Percentiles rank a stretch among this genome's conserved stretches.
Evolutionary conservation across 2,113 vertebrate genomes (phyloP).

Genomic region (Cardinalis cardinalis): DNA sequence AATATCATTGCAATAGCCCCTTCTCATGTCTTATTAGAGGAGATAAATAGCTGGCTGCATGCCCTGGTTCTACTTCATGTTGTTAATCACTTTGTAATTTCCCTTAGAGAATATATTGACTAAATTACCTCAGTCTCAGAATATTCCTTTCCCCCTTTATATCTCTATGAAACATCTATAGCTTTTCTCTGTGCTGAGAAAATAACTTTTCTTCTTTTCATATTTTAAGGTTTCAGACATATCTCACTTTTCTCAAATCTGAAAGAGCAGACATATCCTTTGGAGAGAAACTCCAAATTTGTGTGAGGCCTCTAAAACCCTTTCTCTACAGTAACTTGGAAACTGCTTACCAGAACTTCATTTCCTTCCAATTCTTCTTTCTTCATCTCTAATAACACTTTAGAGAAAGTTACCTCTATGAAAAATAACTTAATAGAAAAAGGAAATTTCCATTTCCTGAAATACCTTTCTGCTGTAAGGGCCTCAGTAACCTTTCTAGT

Average conservation of each 20-base stretch:
- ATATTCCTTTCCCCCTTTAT: not conserved
- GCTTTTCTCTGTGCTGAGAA: not conserved
- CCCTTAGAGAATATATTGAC: not conserved
- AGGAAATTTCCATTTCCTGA: not conserved
- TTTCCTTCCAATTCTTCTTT: not conserved
- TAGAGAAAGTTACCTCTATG: not conserved
- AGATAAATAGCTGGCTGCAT: not conserved
- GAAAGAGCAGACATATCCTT: not conserved
- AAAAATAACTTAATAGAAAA: not conserved
- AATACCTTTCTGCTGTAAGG: not conserved
- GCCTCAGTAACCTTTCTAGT: not conserved
- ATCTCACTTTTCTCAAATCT: not conserved
- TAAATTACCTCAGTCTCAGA: not conserved
- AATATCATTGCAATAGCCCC: not conserved
- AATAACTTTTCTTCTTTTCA: not conserved
- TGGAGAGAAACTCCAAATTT: not conserved
- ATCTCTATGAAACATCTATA: not conserved
- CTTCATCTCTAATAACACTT: not conserved
- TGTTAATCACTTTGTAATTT: constrained; percentile 17
- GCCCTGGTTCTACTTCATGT: not conserved
- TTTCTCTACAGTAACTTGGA: not conserved
- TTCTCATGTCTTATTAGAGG: not conserved
- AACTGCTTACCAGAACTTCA: not conserved
- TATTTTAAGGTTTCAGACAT: not conserved
- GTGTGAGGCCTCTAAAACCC: not conserved